Conservation (phyloP, 2,888 invertebrate species). For the Ophioninae sp. region DNA sequence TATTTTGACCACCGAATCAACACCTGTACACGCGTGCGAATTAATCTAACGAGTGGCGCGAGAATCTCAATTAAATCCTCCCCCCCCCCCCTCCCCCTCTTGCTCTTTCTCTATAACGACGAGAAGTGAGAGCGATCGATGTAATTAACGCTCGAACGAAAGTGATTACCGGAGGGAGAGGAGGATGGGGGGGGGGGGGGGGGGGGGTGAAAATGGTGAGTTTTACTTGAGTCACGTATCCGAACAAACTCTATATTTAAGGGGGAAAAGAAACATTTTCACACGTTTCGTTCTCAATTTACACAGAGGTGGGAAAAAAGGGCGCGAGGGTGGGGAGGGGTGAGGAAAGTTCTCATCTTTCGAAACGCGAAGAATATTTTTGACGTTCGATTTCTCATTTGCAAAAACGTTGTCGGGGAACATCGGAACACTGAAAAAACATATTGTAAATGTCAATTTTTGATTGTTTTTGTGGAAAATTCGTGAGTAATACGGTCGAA, state of each 20-base stretch:
- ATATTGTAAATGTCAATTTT: too few relatives aligned
- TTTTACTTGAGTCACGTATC: constrained; percentile 30
- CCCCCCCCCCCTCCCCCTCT: too few relatives aligned
- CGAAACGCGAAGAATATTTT: too few relatives aligned
- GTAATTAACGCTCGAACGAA: constrained; percentile 64
- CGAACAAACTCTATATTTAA: constrained; percentile 7
- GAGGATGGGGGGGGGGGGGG: constrained; percentile 25
- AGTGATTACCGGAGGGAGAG: constrained; percentile 61
- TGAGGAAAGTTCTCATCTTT: too few relatives aligned
- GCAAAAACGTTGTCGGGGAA: too few relatives aligned
- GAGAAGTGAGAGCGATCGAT: constrained; percentile 52
- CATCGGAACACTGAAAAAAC: too few relatives aligned
- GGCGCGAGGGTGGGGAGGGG: too few relatives aligned
- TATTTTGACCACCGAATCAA: constrained; percentile 11
- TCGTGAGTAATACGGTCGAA: too few relatives aligned
- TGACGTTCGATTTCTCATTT: too few relatives aligned
- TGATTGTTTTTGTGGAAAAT: too few relatives aligned
- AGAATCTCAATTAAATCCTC: constrained; percentile 52
- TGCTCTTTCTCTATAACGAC: not conserved
- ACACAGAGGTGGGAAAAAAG: too few relatives aligned
- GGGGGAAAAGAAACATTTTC: not conserved
- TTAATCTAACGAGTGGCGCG: constrained; percentile 30
- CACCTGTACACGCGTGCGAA: constrained; percentile 4
- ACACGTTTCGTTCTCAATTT: constrained; percentile 7
- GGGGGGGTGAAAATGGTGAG: constrained; percentile 47